Conservation (phyloP, 2,113 vertebrate species). For the Thermophis baileyi region DNA sequence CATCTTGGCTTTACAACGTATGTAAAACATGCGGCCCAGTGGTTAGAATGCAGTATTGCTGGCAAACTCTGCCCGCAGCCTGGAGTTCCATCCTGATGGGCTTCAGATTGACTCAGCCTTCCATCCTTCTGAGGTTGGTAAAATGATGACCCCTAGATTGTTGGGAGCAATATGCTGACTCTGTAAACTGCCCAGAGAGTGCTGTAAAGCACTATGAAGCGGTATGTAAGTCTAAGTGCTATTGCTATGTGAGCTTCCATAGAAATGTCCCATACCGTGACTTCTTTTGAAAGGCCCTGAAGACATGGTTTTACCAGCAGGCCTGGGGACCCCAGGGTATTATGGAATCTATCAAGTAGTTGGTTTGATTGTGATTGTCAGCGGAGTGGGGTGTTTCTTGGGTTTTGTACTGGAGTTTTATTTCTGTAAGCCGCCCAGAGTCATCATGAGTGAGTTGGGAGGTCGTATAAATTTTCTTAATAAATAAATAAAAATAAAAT, state of each 20-base stretch:
- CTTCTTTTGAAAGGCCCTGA: background rate
- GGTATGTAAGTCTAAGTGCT: background rate
- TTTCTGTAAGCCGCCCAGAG: background rate
- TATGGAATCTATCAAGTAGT: background rate
- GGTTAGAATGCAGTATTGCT: background rate
- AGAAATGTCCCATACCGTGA: background rate
- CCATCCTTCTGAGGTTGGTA: background rate
- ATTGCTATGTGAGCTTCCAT: background rate
- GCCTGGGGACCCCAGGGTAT: background rate
- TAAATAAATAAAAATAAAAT: background rate
- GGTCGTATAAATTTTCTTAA: no score
- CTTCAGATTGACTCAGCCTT: background rate
- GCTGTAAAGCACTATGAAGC: background rate
- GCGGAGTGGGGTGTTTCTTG: background rate
- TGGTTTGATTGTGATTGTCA: background rate
- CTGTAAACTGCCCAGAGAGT: background rate
- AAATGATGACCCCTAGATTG: background rate
- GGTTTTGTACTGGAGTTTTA: background rate
- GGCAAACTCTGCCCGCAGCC: background rate
- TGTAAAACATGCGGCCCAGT: background rate
- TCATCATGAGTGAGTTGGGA: background rate
- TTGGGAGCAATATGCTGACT: background rate
- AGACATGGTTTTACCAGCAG: no score
- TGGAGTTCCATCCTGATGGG: background rate
- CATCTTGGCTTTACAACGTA: background rate